phyloP scores from a whole-genome alignment of 2,797 vertebrate genomes.

The Trachops cirrhosus region DNA sequence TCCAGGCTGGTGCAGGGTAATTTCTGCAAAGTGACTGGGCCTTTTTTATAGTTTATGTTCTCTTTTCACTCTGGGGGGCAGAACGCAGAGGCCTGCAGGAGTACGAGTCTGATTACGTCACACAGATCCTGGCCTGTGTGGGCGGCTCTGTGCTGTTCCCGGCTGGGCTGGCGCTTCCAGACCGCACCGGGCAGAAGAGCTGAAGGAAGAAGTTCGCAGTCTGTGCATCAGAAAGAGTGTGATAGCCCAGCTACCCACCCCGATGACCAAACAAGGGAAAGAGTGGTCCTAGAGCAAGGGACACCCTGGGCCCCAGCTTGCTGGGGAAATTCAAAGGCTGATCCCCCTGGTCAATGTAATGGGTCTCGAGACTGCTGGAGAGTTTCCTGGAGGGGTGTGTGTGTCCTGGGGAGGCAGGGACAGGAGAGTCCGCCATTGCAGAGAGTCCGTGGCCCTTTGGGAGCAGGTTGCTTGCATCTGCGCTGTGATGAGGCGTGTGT shows the following conservation, averaged over 20 bases:
- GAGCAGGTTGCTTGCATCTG: not conserved
- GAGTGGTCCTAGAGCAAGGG: not conserved
- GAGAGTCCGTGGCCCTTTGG: not conserved
- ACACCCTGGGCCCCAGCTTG: not conserved
- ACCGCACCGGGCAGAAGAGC: not conserved
- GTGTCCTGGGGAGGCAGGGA: not conserved
- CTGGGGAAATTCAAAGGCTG: not conserved
- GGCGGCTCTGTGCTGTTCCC: not conserved
- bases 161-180: not conserved
- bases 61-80: not conserved
- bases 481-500: not conserved
- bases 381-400: not conserved
- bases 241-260: not conserved
- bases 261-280: not conserved
- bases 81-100: not conserved
- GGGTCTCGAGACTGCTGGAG: not conserved
- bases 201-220: not conserved
- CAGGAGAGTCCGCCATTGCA: not conserved
- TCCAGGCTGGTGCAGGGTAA: not conserved
- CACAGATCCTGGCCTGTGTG: not conserved
- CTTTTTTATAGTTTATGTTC: not conserved
- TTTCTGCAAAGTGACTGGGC: slow-evolving; percentile 1
- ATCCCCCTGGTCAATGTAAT: not conserved
- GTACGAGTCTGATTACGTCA: not conserved
- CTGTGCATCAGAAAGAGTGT: not conserved